A percentile compares a stretch with the other conserved stretches of the same genome.
Evolutionary conservation across 2,113 vertebrate genomes (phyloP).

Genomic region (Erythrolamprus reginae): DNA sequence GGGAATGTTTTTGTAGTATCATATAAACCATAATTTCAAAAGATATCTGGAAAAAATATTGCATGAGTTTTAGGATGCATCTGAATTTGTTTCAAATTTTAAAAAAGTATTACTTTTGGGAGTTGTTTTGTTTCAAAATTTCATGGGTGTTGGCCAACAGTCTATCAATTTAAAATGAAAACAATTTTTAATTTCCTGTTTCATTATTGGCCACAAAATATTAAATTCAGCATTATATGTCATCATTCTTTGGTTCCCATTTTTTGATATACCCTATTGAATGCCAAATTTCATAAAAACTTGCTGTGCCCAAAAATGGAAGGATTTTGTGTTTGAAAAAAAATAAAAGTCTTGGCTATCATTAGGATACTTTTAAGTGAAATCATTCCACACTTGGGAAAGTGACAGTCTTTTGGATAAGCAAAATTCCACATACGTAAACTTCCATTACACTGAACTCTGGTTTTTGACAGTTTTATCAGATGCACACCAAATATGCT

Average conservation of each 20-base stretch:
- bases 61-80: not conserved
- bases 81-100: conserved; percentile 7
- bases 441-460: conserved; percentile 33
- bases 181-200: conserved; percentile 63
- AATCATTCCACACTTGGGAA: conserved; percentile 18
- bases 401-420: conserved; percentile 15
- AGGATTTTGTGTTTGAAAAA: conserved; percentile 27
- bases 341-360: conserved; percentile 28
- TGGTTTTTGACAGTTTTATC: conserved; percentile 38
- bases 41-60: not conserved
- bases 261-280: not conserved
- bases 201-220: conserved; percentile 20
- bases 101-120: conserved; percentile 9
- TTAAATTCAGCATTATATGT: conserved; percentile 9
- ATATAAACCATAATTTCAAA: not conserved
- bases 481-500: conserved; percentile 21
- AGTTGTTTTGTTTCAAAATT: conserved; percentile 9
- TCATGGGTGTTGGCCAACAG: conserved; percentile 30
- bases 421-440: conserved; percentile 38
- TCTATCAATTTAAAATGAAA: conserved; percentile 45
- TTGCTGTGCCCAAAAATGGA: conserved; percentile 12
- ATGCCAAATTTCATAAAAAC: conserved; percentile 24
- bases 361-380: conserved; percentile 17
- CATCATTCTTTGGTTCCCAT: not conserved
- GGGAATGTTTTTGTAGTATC: not conserved